Evolutionary conservation across 2,797 vertebrate species (phyloP).

Genomic region (Tragopan temminckii): DNA sequence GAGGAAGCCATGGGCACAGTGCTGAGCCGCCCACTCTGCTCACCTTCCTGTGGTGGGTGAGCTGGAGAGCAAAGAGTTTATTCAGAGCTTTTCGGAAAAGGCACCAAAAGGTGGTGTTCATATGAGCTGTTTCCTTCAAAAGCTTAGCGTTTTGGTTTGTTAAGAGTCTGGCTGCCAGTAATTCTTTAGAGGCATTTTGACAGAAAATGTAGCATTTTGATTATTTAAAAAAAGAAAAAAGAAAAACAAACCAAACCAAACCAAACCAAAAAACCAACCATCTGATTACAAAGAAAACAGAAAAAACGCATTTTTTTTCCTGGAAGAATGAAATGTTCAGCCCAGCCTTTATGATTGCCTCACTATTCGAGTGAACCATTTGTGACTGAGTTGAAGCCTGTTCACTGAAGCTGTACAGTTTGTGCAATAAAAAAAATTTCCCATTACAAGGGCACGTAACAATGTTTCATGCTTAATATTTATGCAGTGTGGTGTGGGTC

Average conservation of each 20-base stretch:
- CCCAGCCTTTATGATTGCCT: not conserved
- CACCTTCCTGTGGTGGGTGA: not conserved
- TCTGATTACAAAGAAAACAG: not conserved
- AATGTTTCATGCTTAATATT: not conserved
- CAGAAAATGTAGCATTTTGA: not conserved
- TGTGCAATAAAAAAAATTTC: not conserved
- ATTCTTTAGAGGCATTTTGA: not conserved
- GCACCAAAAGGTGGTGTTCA: not conserved
- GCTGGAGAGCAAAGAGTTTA: not conserved
- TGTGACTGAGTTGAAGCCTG: not conserved
- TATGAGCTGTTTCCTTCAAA: not conserved
- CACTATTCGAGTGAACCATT: slow-evolving; percentile 19
- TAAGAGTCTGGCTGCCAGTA: not conserved
- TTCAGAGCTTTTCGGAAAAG: not conserved
- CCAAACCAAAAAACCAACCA: not conserved
- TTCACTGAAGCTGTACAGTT: not conserved
- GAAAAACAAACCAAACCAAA: too few species aligned
- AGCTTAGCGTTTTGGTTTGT: not conserved
- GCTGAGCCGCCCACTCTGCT: not conserved
- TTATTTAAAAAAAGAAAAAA: not conserved
- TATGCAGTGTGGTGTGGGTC: not conserved
- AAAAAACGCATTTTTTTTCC: not conserved
- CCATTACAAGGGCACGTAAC: not conserved
- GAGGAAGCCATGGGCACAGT: not conserved
- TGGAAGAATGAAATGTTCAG: not conserved